phyloP scores from a whole-genome alignment of 2,797 vertebrate genomes.

The Ctenopoma multispine region DNA sequence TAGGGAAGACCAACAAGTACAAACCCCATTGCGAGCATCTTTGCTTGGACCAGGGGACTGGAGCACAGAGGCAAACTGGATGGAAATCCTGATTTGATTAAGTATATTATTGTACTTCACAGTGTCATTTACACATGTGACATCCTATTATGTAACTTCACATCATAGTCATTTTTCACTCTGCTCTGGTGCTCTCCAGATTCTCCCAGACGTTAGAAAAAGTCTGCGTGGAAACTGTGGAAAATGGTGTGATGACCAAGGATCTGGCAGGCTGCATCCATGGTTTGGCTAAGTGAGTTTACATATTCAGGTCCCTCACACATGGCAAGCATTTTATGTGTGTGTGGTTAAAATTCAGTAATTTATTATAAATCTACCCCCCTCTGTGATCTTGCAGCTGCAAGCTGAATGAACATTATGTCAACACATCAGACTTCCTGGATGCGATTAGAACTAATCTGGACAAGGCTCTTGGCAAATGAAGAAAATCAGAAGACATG shows the following conservation, averaged over 20 bases:
- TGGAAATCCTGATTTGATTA: constrained; percentile 90
- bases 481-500: constrained; percentile 69
- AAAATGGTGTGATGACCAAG: constrained; percentile 95
- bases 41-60: constrained; percentile 95
- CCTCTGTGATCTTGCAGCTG: constrained; percentile 83
- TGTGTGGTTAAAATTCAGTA: background rate
- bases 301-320: constrained; percentile 80
- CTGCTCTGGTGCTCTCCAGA: constrained; percentile 72
- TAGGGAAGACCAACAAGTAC: constrained; percentile 95
- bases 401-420: constrained; percentile 93
- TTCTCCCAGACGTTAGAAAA: constrained; percentile 92
- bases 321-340: background rate
- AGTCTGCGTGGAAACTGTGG: constrained; percentile 93
- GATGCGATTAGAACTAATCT: constrained; percentile 94
- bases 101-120: constrained; percentile 70
- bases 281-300: constrained; percentile 90
- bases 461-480: constrained; percentile 90
- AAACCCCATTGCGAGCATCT: constrained; percentile 98
- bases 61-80: constrained; percentile 96
- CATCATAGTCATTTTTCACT: background rate
- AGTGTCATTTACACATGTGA: background rate
- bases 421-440: constrained; percentile 96
- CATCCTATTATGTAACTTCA: background rate
- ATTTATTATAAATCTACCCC: constrained; percentile 54
- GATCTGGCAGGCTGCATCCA: constrained; percentile 97